phyloP scores from a whole-genome alignment of 2,797 vertebrate genomes.

The Propithecus deckenii region DNA sequence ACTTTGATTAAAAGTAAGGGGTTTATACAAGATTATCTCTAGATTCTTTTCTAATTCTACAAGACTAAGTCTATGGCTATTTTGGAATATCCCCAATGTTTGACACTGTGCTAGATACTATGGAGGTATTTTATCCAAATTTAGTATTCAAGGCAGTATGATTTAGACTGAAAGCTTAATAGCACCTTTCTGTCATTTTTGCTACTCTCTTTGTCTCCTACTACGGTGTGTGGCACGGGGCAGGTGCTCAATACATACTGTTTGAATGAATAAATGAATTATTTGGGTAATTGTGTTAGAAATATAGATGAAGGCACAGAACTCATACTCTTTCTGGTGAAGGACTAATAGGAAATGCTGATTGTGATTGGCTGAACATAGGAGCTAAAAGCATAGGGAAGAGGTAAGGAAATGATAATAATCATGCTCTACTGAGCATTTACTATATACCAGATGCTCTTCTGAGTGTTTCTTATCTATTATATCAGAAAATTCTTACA shows the following conservation, averaged over 20 bases:
- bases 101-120: background rate
- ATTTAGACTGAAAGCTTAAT: background rate
- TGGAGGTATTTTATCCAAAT: constrained; percentile 26
- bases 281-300: constrained; percentile 27
- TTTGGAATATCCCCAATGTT: constrained; percentile 9
- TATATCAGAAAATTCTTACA: background rate
- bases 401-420: background rate
- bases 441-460: background rate
- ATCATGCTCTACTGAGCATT: background rate
- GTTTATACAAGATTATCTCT: constrained; percentile 20
- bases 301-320: background rate
- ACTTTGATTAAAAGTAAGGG: constrained; percentile 43
- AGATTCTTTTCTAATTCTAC: constrained; percentile 35
- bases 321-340: background rate
- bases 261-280: background rate
- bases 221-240: background rate
- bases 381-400: background rate
- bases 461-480: background rate
- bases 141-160: background rate
- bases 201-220: background rate
- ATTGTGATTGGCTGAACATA: background rate
- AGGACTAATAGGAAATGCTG: background rate
- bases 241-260: background rate
- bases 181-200: background rate
- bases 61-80: constrained; percentile 9